Conservation (phyloP, 2,797 vertebrate species). For the Sebastolobus altivelis region DNA sequence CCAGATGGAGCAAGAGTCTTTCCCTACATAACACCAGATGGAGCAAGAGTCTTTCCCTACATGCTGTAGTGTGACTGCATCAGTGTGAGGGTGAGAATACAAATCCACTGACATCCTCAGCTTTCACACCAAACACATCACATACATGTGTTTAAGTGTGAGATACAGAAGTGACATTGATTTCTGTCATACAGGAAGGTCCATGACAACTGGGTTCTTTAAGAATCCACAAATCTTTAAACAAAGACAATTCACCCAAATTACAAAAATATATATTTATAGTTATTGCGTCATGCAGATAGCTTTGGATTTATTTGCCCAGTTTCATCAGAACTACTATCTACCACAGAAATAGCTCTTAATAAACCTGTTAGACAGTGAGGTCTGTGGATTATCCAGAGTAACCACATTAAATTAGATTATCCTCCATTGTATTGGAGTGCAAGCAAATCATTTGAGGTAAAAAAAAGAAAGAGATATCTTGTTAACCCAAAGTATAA, state of each 20-base stretch:
- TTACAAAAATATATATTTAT: not conserved
- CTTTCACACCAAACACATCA: not conserved
- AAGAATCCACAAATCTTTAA: not conserved
- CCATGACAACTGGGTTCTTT: not conserved
- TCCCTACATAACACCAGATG: constrained; percentile 64
- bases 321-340: not conserved
- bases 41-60: constrained; percentile 29
- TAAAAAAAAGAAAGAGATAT: constrained; percentile 31
- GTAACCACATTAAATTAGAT: not conserved
- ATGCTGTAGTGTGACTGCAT: not conserved
- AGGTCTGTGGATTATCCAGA: not conserved
- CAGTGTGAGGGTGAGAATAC: constrained; percentile 1
- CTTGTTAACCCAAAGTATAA: constrained; percentile 9
- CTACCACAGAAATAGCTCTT: not conserved
- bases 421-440: not conserved
- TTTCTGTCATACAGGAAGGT: not conserved
- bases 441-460: constrained; percentile 4
- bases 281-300: not conserved
- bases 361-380: not conserved
- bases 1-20: constrained; percentile 64
- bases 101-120: not conserved
- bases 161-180: not conserved
- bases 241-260: not conserved
- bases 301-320: not conserved
- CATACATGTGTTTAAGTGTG: not conserved